phyloP scores from a whole-genome alignment of 2,797 vertebrate genomes.

The Carapus acus region DNA sequence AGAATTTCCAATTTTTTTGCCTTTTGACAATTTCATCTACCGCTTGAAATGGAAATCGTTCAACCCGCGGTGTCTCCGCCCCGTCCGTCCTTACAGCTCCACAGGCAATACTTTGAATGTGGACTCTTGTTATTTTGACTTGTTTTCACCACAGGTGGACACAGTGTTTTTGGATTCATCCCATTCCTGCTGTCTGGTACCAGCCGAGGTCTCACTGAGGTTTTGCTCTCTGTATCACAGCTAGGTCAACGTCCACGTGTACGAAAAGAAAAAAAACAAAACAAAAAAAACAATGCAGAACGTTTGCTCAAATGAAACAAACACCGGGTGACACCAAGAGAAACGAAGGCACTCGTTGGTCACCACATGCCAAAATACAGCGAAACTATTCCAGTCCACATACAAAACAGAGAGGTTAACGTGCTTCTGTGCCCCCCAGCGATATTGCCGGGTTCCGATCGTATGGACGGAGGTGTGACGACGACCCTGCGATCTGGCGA shows the following conservation, averaged over 20 bases:
- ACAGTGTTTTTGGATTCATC: slow-evolving; percentile 12
- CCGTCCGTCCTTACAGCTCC: slow-evolving; percentile 58
- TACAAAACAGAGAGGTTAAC: slow-evolving; percentile 18
- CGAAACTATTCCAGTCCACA: slow-evolving; percentile 6
- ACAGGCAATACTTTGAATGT: slow-evolving; percentile 47
- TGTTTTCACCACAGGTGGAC: slow-evolving; percentile 30
- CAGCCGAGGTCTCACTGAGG: slow-evolving; percentile 43
- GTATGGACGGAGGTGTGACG: too few species aligned
- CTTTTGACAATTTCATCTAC: slow-evolving; percentile 47
- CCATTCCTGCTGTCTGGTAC: slow-evolving; percentile 29
- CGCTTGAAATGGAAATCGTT: slow-evolving; percentile 41
- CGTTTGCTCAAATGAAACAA: slow-evolving; percentile 7
- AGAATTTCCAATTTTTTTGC: slow-evolving; percentile 53
- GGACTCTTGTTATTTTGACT: slow-evolving; percentile 32
- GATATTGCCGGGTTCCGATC: too few species aligned
- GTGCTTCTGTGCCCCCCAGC: slow-evolving; percentile 17
- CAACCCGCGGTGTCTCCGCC: slow-evolving; percentile 26
- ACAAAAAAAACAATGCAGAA: slow-evolving; percentile 3
- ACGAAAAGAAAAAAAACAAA: slow-evolving; percentile 33
- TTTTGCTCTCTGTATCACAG: slow-evolving; percentile 56
- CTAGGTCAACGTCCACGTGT: slow-evolving; percentile 45
- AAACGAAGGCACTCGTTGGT: too few species aligned
- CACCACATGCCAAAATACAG: slow-evolving; percentile 26
- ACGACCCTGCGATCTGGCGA: slow-evolving; percentile 29
- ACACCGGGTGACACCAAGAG: too few species aligned